phyloP scores from a whole-genome alignment of 2,888 invertebrate species.

The Ametastegia equiseti region DNA sequence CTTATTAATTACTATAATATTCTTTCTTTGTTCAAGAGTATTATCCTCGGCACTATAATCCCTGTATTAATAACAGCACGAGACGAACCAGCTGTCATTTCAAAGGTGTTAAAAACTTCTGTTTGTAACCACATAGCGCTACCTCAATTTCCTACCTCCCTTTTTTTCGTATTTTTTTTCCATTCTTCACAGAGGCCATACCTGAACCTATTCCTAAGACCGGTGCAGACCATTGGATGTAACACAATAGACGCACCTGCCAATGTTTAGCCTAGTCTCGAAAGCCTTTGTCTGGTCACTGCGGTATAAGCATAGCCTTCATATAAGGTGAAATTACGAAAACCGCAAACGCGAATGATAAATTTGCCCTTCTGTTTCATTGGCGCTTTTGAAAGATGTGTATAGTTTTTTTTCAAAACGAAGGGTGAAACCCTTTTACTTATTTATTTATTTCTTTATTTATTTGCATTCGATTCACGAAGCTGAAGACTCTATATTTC shows the following conservation, averaged over 20 bases:
- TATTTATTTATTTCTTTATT: too few species aligned
- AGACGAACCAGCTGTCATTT: background rate
- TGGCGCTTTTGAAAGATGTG: background rate
- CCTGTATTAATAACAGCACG: too few species aligned
- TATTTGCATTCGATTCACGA: too few species aligned
- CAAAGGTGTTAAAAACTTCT: conserved; percentile 23
- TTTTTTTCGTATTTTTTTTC: background rate
- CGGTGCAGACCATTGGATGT: conserved; percentile 1
- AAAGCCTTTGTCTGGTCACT: background rate
- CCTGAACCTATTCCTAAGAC: conserved; percentile 4
- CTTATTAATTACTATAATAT: too few species aligned
- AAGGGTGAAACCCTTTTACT: too few species aligned
- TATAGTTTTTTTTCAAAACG: background rate
- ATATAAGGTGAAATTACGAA: background rate
- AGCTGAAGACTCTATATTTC: too few species aligned
- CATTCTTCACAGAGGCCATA: background rate
- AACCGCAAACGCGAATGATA: background rate
- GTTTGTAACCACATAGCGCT: conserved; percentile 16
- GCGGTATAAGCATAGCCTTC: background rate
- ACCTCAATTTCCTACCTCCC: conserved; percentile 3
- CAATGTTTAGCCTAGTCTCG: conserved; percentile 31
- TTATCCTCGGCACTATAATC: too few species aligned
- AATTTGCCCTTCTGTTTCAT: background rate
- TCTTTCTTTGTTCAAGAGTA: too few species aligned
- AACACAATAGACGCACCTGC: conserved; percentile 38